phyloP scores from a whole-genome alignment of 2,113 vertebrate genomes.

The Pterophyllum scalare region DNA sequence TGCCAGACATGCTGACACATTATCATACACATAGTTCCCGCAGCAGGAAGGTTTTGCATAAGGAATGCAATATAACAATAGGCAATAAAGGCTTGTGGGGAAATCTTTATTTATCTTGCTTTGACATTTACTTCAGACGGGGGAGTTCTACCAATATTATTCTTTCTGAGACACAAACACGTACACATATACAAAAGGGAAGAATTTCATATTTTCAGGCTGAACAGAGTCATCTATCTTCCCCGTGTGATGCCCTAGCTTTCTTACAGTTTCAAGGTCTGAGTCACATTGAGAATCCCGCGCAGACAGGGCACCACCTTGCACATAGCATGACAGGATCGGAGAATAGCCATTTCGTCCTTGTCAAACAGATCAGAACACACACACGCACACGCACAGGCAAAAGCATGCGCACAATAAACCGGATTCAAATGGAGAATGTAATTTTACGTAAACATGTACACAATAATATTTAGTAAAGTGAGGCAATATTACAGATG shows the following conservation, averaged over 20 bases:
- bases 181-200: conserved; percentile 40
- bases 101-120: conserved; percentile 64
- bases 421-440: conserved; percentile 2
- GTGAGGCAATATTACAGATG: conserved; percentile 29
- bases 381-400: background rate
- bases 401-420: background rate
- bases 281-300: conserved; percentile 61
- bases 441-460: background rate
- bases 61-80: conserved; percentile 63
- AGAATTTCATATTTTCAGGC: conserved; percentile 51
- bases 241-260: conserved; percentile 41
- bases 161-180: conserved; percentile 46
- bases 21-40: conserved; percentile 48
- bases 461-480: conserved; percentile 7
- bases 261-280: conserved; percentile 62
- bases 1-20: conserved; percentile 44
- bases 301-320: conserved; percentile 49
- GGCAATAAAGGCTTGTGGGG: conserved; percentile 59
- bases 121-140: conserved; percentile 69
- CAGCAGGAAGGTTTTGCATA: conserved; percentile 51
- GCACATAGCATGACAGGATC: conserved; percentile 31
- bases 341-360: conserved; percentile 54
- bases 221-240: conserved; percentile 69
- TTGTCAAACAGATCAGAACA: conserved; percentile 45
- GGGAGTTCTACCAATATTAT: conserved; percentile 52